These are phyloP conservation scores for Globia sparganii DNA, from an alignment of 2,888 invertebrate genomes.

Conservation along the genomic window DNA sequence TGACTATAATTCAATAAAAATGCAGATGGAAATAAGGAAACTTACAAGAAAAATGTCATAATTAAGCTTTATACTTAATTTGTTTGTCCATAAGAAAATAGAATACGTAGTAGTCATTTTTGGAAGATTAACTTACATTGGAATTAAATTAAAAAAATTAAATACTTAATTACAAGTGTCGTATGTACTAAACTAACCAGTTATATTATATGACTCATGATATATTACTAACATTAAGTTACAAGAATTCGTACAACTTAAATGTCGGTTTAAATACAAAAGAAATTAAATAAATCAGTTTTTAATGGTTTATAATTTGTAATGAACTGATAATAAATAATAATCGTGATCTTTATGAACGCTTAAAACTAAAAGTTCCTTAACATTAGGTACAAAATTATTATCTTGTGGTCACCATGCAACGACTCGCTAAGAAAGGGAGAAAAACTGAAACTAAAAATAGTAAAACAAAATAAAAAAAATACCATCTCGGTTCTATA, in stretches of 20 bases:
- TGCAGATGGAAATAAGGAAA: constrained; percentile 90
- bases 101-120: constrained; percentile 86
- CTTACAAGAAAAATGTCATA: constrained; percentile 90
- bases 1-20: constrained; percentile 91
- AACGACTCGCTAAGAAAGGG: constrained; percentile 82
- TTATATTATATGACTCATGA: constrained; percentile 90
- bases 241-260: constrained; percentile 85
- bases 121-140: constrained; percentile 88
- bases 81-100: constrained; percentile 85
- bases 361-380: constrained; percentile 86
- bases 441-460: constrained; percentile 86
- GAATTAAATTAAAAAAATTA: constrained; percentile 90
- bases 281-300: constrained; percentile 90
- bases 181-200: constrained; percentile 89
- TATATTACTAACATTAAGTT: constrained; percentile 88
- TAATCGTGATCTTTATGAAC: constrained; percentile 89
- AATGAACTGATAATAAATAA: constrained; percentile 91
- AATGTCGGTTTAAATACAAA: constrained; percentile 89
- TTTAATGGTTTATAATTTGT: constrained; percentile 88
- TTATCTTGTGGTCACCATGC: constrained; percentile 88
- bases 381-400: constrained; percentile 89
- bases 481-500: constrained; percentile 81
- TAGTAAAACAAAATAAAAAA: constrained; percentile 77
- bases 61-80: constrained; percentile 88
- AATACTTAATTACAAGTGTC: constrained; percentile 90